phyloP scores from a whole-genome alignment of 2,888 invertebrate genomes.

The Epicampocera succincta region DNA sequence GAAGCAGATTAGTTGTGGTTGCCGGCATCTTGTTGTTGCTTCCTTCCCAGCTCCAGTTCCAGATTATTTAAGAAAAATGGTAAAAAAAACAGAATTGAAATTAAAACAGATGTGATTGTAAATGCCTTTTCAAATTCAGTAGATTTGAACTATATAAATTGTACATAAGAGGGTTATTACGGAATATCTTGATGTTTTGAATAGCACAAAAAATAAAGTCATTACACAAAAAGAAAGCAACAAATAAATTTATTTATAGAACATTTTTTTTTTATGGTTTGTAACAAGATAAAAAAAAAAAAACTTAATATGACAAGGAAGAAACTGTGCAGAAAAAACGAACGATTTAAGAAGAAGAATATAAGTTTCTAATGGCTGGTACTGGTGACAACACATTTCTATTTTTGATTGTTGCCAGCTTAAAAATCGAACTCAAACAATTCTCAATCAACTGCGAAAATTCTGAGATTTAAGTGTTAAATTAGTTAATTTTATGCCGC shows the following conservation, averaged over 20 bases:
- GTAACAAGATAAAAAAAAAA: background rate
- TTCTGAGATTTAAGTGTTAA: too few relatives aligned
- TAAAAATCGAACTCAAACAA: too few relatives aligned
- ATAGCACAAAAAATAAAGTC: slow-evolving; percentile 38
- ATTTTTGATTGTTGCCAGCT: too few relatives aligned
- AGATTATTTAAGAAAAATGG: slow-evolving; percentile 21
- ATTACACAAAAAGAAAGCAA: slow-evolving; percentile 1
- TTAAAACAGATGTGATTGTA: slow-evolving; percentile 65
- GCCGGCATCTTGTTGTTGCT: background rate
- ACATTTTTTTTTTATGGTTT: slow-evolving; percentile 28
- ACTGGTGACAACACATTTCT: too few relatives aligned
- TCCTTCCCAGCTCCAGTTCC: background rate
- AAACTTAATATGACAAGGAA: slow-evolving; percentile 38
- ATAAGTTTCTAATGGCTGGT: background rate
- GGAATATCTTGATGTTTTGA: slow-evolving; percentile 39
- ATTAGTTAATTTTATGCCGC: too few relatives aligned
- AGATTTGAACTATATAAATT: slow-evolving; percentile 47
- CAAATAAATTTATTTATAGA: slow-evolving; percentile 25
- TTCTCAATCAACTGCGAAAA: too few relatives aligned
- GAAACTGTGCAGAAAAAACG: slow-evolving; percentile 11
- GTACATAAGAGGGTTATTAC: slow-evolving; percentile 52
- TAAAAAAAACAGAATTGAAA: slow-evolving; percentile 31
- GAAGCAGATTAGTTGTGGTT: slow-evolving; percentile 57
- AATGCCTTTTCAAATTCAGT: slow-evolving; percentile 53
- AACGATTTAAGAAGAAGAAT: background rate